Base-by-base conservation (phyloP, 2,797 vertebrate genomes). In the Echiichthys vipera region DNA sequence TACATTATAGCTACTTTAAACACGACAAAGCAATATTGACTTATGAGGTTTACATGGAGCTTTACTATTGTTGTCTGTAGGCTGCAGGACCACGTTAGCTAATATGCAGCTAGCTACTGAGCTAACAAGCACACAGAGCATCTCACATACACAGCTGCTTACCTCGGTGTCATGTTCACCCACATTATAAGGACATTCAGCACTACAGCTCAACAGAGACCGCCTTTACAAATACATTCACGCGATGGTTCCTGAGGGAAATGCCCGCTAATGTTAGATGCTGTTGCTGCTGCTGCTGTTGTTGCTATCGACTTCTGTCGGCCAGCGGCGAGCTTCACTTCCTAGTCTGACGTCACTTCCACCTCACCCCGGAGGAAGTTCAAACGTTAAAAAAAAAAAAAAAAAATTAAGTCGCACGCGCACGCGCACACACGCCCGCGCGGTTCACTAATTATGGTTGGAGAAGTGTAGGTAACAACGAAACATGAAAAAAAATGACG, bases 141-240 rank as follows among this genome's bases (percentile, higher is more conserved):
- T 45, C 30, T 24, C 15, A 49, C 20, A 36, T 17, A 68, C 15
- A 34, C 0, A 72, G 65, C 56, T 27, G 30, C 86, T 86, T 82
- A 94, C 94, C 94, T 94, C 53, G 14, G 45, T 42, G 78, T 81
- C 89, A 94, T 92, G 55, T 80, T 83, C 73, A 63, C 51, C 74
- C 36, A 39, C 70, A 22, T 24, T 1, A 2, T 7, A 22, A 12
- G 57, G 62, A 61, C 73, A 57, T 17, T 77, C 74, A 64, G 58
- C 29, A 7, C 57, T 39, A 80, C 70, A 62, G 43, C 40, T 59
- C 71, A 32, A 36, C 65, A 37, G 9, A 63, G 17, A 34, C 36
- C 1, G 27, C 17, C 18, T 63, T 65, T 57, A 50, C 43, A 2
- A 9, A 58, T 1, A 57, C 67, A 66, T 81, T 27, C n/a, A 65